phyloP scores from a whole-genome alignment of 2,113 vertebrate species.

The Pseudopodoces humilis region DNA sequence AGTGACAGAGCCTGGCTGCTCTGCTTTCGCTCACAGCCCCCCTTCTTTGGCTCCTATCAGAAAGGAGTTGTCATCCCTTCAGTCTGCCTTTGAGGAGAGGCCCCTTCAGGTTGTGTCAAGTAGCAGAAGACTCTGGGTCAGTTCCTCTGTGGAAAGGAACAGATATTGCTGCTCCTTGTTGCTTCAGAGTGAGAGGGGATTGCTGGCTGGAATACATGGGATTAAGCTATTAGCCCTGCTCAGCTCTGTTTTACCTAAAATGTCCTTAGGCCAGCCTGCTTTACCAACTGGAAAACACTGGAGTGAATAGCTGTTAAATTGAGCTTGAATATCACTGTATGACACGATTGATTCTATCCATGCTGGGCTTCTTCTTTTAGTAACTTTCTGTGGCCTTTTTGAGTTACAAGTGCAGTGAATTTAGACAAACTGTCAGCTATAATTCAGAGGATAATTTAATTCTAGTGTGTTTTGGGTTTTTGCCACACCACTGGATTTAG shows the following conservation, averaged over 20 bases:
- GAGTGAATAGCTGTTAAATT: constrained; percentile 1
- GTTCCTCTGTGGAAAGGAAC: neutral
- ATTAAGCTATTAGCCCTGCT: neutral
- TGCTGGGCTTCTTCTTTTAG: neutral
- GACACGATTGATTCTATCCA: neutral
- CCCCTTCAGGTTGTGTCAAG: neutral
- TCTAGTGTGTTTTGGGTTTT: neutral
- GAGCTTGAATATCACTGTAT: constrained; percentile 9
- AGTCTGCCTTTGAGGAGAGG: neutral
- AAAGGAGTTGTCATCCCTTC: neutral
- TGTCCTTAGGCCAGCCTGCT: constrained; percentile 1
- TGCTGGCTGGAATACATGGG: neutral
- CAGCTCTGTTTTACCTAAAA: neutral
- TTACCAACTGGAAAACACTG: neutral
- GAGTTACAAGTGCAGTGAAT: neutral
- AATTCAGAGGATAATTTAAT: neutral
- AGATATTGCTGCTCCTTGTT: neutral
- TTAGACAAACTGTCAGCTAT: neutral
- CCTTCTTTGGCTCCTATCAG: neutral
- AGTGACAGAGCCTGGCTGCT: neutral
- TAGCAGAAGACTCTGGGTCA: neutral
- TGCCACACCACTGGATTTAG: neutral
- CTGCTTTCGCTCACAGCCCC: neutral
- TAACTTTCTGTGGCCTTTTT: neutral
- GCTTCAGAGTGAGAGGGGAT: neutral